Percentiles rank a stretch among this genome's conserved stretches.
Conservation (phyloP, 2,888 invertebrate genomes). For the Eucriotettix oculatus region DNA sequence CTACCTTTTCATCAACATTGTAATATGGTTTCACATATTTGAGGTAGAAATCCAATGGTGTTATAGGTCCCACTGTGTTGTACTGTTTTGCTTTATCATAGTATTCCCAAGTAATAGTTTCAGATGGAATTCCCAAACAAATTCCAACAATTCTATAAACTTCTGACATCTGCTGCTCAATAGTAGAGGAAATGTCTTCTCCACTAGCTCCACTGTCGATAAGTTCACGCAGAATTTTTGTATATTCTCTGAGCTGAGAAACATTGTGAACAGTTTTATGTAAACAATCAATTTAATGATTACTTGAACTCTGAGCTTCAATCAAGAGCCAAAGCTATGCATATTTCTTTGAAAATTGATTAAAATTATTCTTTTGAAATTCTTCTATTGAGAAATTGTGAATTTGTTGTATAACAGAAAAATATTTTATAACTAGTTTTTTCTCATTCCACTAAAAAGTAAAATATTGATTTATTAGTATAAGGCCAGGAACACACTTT, state of each 20-base stretch:
- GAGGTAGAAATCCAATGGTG: constrained; percentile 66
- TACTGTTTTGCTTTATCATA: constrained; percentile 67
- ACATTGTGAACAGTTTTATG: constrained; percentile 4
- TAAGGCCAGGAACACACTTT: no score
- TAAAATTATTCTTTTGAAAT: no score
- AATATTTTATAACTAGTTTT: no score
- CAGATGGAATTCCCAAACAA: constrained; percentile 67
- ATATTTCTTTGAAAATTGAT: no score
- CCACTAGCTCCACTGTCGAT: constrained; percentile 43
- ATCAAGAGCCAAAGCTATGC: no score
- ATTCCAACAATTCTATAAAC: constrained; percentile 70
- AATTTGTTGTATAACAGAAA: no score
- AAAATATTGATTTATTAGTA: no score
- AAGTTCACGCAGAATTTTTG: constrained; percentile 50
- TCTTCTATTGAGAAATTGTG: no score
- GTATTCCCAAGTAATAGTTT: constrained; percentile 67
- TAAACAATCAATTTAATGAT: neutral
- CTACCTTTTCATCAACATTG: constrained; percentile 68
- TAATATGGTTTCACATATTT: constrained; percentile 57
- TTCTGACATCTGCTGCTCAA: constrained; percentile 52
- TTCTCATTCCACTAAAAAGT: no score
- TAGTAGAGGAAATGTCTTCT: constrained; percentile 40
- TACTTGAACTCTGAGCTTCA: neutral
- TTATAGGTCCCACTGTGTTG: constrained; percentile 55
- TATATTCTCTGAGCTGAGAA: constrained; percentile 59